phyloP scores from a whole-genome alignment of 2,888 invertebrate species.

The Agrochola lota region DNA sequence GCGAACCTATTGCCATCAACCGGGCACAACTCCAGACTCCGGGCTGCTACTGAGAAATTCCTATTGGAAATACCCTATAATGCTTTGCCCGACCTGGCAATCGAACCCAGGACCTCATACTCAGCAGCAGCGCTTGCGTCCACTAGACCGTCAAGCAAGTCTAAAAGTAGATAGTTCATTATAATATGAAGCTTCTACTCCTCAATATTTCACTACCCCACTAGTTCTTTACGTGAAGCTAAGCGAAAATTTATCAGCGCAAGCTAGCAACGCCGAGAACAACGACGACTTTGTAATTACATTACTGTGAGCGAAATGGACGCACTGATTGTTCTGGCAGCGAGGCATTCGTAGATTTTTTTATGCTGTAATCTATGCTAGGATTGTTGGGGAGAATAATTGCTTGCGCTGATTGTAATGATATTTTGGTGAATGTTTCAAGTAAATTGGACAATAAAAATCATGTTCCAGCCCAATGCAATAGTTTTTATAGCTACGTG shows the following conservation, averaged over 20 bases:
- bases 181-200: not conserved
- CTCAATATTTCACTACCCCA: conserved; percentile 17
- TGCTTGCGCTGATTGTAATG: not conserved
- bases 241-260: conserved; percentile 38
- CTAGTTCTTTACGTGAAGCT: not conserved
- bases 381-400: conserved; percentile 13
- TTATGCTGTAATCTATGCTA: not conserved
- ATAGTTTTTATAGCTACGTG: not conserved
- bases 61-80: too few relatives aligned
- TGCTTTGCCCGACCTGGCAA: too few relatives aligned
- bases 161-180: not conserved
- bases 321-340: conserved; percentile 31
- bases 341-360: conserved; percentile 10
- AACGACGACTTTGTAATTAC: conserved; percentile 45
- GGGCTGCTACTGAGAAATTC: too few relatives aligned
- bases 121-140: too few relatives aligned
- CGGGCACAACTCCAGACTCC: too few relatives aligned
- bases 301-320: conserved; percentile 45
- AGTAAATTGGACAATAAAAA: not conserved
- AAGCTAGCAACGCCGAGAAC: conserved; percentile 14
- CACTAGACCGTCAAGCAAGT: too few relatives aligned
- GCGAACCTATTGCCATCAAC: too few relatives aligned
- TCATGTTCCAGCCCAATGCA: not conserved
- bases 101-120: too few relatives aligned
- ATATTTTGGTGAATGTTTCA: not conserved